phyloP scores from a whole-genome alignment of 1,140 invertebrate species.

The Anthonomus grandis region DNA sequence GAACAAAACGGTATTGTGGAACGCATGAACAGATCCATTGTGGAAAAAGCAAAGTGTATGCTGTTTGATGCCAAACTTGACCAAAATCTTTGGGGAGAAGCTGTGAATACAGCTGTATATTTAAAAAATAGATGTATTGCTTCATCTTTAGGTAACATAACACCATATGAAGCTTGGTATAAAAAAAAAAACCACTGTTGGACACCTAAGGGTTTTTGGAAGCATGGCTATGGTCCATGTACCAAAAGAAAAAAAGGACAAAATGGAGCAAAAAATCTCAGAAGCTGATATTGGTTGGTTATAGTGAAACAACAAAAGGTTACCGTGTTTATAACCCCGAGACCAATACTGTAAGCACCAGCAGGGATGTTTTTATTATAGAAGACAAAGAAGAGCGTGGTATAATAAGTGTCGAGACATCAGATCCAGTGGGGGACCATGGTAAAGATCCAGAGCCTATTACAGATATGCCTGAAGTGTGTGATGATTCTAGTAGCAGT shows the following conservation, averaged over 20 bases:
- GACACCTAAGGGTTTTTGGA: slow-evolving; percentile 41
- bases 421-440: not conserved
- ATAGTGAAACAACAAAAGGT: slow-evolving; percentile 17
- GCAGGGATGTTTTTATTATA: slow-evolving; percentile 12
- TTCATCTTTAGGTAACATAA: too few species aligned
- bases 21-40: too few species aligned
- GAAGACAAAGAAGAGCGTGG: slow-evolving; percentile 1
- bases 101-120: too few species aligned
- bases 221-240: slow-evolving; percentile 32
- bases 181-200: slow-evolving; percentile 24
- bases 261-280: slow-evolving; percentile 31
- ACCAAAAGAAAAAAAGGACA: slow-evolving; percentile 22
- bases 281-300: slow-evolving; percentile 28
- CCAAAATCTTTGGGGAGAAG: too few species aligned
- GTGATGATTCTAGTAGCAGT: not conserved
- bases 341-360: slow-evolving; percentile 4
- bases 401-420: not conserved
- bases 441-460: too few species aligned
- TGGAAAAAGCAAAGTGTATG: too few species aligned
- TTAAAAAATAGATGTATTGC: too few species aligned
- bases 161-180: slow-evolving; percentile 28
- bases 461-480: not conserved
- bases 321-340: slow-evolving; percentile 12
- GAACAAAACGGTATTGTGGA: too few species aligned
- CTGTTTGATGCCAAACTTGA: too few species aligned